Conservation (phyloP, 2,113 vertebrate genomes). For the Elanoides forficatus region DNA sequence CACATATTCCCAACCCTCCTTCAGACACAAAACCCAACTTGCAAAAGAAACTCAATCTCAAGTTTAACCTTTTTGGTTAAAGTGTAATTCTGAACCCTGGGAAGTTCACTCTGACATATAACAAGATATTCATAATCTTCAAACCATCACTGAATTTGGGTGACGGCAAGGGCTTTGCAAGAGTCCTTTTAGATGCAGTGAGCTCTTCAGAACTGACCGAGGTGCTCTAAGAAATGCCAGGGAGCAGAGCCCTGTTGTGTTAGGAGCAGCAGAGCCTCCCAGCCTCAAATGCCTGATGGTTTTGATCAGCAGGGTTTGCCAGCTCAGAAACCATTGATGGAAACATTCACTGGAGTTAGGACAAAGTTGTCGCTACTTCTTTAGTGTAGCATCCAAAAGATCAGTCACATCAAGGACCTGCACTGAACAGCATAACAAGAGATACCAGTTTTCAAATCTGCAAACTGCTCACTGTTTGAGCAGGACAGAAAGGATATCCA, state of each 20-base stretch:
- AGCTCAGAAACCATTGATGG: neutral
- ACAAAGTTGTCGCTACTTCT: neutral
- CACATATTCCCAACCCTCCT: neutral
- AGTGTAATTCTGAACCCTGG: neutral
- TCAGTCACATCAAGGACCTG: neutral
- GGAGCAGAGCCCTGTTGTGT: neutral
- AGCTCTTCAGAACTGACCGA: rapidly evolving
- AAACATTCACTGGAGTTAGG: neutral
- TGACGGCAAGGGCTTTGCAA: neutral
- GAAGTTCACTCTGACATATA: neutral
- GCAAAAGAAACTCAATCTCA: neutral
- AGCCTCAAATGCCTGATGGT: neutral
- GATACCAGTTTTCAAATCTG: neutral
- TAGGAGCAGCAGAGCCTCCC: neutral
- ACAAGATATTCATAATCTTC: neutral
- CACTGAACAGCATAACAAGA: rapidly evolving
- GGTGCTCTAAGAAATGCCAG: neutral
- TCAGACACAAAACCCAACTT: neutral
- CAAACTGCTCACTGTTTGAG: neutral
- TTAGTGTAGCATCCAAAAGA: neutral
- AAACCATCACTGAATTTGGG: neutral
- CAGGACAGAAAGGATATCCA: neutral
- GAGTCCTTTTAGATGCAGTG: neutral
- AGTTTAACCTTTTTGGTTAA: neutral
- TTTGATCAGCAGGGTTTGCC: neutral